A percentile compares a stretch with the other conserved stretches of the same genome.
Evolutionary conservation across 2,888 invertebrate species (phyloP).

Genomic region (Lasius fuliginosus): DNA sequence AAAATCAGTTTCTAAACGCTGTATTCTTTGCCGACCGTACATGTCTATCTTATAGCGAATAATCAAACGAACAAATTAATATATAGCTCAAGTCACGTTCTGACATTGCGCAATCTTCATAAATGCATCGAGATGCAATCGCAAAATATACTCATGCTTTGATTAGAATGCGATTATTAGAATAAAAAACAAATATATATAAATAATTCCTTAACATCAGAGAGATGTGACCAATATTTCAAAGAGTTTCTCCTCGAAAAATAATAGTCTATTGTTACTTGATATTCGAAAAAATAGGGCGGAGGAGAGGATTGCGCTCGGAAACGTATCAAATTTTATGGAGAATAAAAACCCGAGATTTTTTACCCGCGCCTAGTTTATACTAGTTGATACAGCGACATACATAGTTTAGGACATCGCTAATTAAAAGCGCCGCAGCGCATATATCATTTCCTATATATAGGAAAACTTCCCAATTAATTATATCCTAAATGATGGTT

Average conservation of each 20-base stretch:
- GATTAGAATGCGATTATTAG: background rate
- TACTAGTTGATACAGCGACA: slow-evolving; percentile 43
- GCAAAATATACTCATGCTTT: slow-evolving; percentile 14
- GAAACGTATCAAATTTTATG: background rate
- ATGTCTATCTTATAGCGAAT: slow-evolving; percentile 11
- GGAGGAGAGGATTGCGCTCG: background rate
- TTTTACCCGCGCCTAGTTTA: slow-evolving; percentile 14
- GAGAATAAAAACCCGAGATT: slow-evolving; percentile 14
- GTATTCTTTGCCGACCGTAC: slow-evolving; percentile 9
- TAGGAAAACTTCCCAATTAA: slow-evolving; percentile 42
- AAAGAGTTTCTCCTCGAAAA: background rate
- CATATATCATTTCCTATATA: slow-evolving; percentile 33
- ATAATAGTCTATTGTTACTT: background rate
- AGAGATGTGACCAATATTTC: background rate
- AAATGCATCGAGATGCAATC: background rate
- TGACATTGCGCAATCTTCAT: slow-evolving; percentile 13
- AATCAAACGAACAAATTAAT: slow-evolving; percentile 16
- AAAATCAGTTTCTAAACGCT: slow-evolving; percentile 25
- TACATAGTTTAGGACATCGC: slow-evolving; percentile 19
- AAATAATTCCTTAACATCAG: background rate
- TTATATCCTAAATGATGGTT: slow-evolving; percentile 27
- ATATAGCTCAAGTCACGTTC: background rate
- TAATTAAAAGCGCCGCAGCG: slow-evolving; percentile 38
- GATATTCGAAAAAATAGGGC: background rate
- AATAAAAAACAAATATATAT: slow-evolving; percentile 28